A percentile compares a stretch with the other conserved stretches of the same genome.
These are phyloP conservation scores for Idaea biselata DNA, from an alignment of 2,888 invertebrate genomes.

Conservation along the genomic window DNA sequence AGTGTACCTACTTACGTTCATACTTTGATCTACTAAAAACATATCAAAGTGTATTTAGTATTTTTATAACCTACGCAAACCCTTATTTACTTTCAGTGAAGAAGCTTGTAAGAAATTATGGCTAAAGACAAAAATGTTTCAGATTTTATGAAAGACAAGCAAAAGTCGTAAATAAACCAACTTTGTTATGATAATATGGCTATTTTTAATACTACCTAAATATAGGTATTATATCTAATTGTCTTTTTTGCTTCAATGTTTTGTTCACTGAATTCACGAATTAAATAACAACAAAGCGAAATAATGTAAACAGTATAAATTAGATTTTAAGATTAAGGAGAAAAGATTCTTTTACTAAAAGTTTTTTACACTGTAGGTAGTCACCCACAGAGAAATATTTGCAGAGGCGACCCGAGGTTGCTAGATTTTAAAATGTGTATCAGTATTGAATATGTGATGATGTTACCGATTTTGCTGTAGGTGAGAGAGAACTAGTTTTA, in stretches of 20 bases:
- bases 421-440: too few relatives aligned
- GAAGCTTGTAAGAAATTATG: too few relatives aligned
- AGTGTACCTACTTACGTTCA: too few relatives aligned
- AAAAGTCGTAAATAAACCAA: neutral
- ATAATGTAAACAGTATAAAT: neutral
- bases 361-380: neutral
- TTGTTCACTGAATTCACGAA: neutral
- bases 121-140: neutral
- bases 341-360: neutral
- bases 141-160: neutral
- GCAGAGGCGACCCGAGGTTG: neutral
- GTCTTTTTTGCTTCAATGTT: neutral
- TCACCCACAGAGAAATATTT: neutral
- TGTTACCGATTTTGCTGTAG: too few relatives aligned
- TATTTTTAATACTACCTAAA: neutral
- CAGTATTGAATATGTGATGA: too few relatives aligned
- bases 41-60: too few relatives aligned
- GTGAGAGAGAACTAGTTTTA: too few relatives aligned
- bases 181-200: neutral
- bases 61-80: too few relatives aligned
- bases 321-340: neutral
- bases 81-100: too few relatives aligned
- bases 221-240: neutral
- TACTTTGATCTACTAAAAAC: too few relatives aligned
- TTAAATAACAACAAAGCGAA: neutral